Base-by-base conservation (phyloP, 1,140 invertebrate species). In the Panagrolaimus sp. region DNA sequence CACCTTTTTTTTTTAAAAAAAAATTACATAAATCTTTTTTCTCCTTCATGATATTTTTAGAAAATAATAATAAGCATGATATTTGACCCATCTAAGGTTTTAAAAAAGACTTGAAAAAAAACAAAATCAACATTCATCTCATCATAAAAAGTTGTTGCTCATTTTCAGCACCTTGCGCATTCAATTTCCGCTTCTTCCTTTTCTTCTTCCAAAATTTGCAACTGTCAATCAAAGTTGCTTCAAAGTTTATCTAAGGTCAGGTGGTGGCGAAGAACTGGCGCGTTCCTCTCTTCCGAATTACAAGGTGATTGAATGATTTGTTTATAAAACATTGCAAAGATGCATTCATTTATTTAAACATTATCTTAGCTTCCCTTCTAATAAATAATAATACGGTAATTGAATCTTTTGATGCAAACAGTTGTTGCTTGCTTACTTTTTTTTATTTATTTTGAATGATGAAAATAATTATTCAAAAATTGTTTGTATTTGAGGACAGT, bases 231-330 rank as follows among this genome's bases (percentile, higher is more conserved):
- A 57, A 57, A 57, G 20, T 13, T 11, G 27, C n/a, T 20, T 16
- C 51, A 25, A 25, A 57, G 51, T 57, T 57, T 57, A 57, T 57
- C 20, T 57, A 57, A 16, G 51, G 51, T 57, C 51, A 57, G 51
- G 51, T 57, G 31, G 51, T 27, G 51, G 51, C 20, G 11, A 16
- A n/a, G 51, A 38, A 38, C 2, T 38, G 31, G 31, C 31, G 31
- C 31, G 2, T 7, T 4, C 7, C 31, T 38, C 7, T 38, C 31
- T 38, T 38, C 9, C 51, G 27, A 57, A 27, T 57, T 51, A 57
- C 51, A 57, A 57, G 51, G 51, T 57, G 51, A 20, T 20, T 27
- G 51, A 57, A 25, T 27, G 27, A 57, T 20, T 57, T 13, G 1
- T 57, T 20, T 57, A 25, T 57, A 57, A n/a, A 25, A 57, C 20